phyloP scores from a whole-genome alignment of 2,113 vertebrate species.

The Odocoileus hemionus region DNA sequence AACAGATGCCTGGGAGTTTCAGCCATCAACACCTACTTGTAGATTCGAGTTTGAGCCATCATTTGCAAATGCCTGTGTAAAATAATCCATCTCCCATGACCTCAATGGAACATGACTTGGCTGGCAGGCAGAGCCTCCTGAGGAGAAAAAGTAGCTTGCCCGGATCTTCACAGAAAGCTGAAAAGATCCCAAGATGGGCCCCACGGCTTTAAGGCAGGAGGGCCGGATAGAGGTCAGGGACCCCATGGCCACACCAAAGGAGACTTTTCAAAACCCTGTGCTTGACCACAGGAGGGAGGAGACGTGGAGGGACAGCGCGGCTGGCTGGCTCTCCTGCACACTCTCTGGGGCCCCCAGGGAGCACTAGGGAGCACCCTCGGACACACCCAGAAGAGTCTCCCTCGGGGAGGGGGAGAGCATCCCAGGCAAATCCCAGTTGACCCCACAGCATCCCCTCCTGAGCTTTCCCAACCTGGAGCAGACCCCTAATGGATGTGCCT shows the following conservation, averaged over 20 bases:
- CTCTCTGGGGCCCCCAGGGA: accelerated
- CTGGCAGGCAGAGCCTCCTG: neutral
- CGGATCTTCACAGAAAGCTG: neutral
- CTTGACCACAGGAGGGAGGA: neutral
- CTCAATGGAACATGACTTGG: slow-evolving; percentile 28
- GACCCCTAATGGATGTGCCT: neutral
- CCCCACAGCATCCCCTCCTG: neutral
- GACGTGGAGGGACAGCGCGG: accelerated
- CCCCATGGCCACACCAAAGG: neutral
- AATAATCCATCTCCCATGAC: slow-evolving; percentile 31
- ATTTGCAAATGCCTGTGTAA: slow-evolving; percentile 50
- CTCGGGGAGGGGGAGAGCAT: neutral
- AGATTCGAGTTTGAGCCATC: neutral
- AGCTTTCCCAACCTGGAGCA: neutral
- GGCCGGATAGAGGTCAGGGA: too few species aligned
- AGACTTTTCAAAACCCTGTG: neutral
- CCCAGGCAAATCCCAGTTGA: neutral
- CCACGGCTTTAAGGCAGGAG: neutral
- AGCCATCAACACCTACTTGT: slow-evolving; percentile 47
- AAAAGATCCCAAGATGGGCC: neutral
- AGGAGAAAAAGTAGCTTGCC: slow-evolving; percentile 6
- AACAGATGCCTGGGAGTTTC: slow-evolving; percentile 10
- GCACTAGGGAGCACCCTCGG: neutral
- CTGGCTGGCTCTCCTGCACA: neutral
- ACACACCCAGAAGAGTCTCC: neutral